Base-by-base conservation (phyloP, 2,113 vertebrate species). In the Pyrgilauda ruficollis region DNA sequence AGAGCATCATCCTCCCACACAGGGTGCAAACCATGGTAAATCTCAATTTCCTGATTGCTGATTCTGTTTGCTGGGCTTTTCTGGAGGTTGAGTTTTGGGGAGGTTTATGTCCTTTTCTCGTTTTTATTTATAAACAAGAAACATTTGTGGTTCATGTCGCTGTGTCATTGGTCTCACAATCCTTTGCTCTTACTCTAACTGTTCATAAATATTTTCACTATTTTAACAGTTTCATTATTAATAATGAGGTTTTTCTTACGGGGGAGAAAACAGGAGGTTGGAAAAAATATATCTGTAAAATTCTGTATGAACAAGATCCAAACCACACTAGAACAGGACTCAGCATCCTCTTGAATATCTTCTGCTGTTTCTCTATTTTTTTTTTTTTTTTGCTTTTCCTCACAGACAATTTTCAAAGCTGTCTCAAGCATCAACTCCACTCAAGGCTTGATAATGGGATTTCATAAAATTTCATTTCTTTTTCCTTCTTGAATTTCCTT, bases 71-170 rank as follows among this genome's bases (percentile, higher is more conserved):
- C 31, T 62, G 22, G 19, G 5, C 7, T 87, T 37, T 67, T 21
- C 30, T 50, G 10, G 9, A 44, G 4, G 22, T 4, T 11, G 28
- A 21, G 3, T n/a, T 90, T 59, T 35, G 30, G 37, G 21, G 6
- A 55, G 6, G 3, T 70, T 78, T 56, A 16, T 6, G 11, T n/a
- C 21, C 6, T 15, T 67, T 77, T 47, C 18, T 50, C 7, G 1
- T 61, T 70, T 77, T 80, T 11, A 1, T 56, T 73, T 62, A 22
- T 6, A 12, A 69, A 9, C 9, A 62, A 17, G 46, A 76, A 8
- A 14, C 4, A 13, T 55, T 33, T 46, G 43, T 46, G 5, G 8
- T 46, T 88, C 24, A 2, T 2, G 5, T 9, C 0, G 0, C 7
- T 39, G 11, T 87, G 43, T 17, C 16, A 1, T 23, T n/a, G 17